Conservation (phyloP, 1,140 invertebrate species). For the Sycobia sp. region DNA sequence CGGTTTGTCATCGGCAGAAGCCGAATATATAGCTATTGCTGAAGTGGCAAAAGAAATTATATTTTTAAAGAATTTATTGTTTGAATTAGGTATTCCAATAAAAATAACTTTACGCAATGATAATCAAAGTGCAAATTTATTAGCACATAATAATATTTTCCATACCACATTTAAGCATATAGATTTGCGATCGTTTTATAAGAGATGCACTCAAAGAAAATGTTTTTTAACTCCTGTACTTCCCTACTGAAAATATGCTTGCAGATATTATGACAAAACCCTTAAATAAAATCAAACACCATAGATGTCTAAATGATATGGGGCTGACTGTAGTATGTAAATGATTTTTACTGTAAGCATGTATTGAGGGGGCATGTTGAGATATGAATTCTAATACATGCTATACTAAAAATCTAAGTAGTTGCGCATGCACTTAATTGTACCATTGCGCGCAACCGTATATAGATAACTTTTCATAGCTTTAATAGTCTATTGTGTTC, state of each 20-base stretch:
- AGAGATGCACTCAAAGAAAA: constrained; percentile 12
- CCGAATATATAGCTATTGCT: constrained; percentile 52
- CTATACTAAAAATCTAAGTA: too few species aligned
- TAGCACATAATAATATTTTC: constrained; percentile 47
- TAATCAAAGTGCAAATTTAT: constrained; percentile 51
- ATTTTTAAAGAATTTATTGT: constrained; percentile 42
- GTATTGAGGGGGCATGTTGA: too few species aligned
- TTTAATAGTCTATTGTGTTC: too few species aligned
- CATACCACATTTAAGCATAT: constrained; percentile 55
- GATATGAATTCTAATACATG: too few species aligned
- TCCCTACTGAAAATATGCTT: constrained; percentile 30
- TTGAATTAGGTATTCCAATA: constrained; percentile 14
- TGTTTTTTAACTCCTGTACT: constrained; percentile 18
- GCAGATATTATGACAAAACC: constrained; percentile 34
- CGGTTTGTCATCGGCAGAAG: constrained; percentile 48
- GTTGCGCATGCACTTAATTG: too few species aligned
- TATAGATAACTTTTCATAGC: too few species aligned
- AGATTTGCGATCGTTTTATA: constrained; percentile 47
- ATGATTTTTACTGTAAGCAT: too few species aligned
- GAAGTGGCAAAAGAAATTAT: constrained; percentile 46
- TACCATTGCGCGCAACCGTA: too few species aligned
- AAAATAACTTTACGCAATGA: constrained; percentile 39
- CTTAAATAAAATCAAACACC: constrained; percentile 13
- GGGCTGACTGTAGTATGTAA: too few species aligned
- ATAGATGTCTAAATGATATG: too few species aligned